Percentiles rank a stretch among this genome's conserved stretches.
Conservation (phyloP, 2,113 vertebrate genomes). For the Pelecanoides urinatrix region DNA sequence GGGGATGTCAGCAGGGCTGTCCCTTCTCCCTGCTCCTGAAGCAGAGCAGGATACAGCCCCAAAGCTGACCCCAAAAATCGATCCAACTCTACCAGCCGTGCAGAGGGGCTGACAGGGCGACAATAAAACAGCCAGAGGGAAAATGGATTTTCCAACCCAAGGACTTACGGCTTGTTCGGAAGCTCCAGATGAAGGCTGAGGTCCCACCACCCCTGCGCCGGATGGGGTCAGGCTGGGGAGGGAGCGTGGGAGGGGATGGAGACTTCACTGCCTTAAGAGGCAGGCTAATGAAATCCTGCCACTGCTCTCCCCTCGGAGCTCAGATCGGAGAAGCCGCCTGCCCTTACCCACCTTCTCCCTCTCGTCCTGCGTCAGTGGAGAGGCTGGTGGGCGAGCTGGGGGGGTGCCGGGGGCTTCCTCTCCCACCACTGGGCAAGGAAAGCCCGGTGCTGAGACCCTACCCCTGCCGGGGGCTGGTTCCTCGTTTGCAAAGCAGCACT, state of each 20-base stretch:
- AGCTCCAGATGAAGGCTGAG: slow-evolving; percentile 3
- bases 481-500: neutral
- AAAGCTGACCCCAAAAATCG: neutral
- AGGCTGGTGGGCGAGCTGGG: neutral
- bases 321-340: neutral
- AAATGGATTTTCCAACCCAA: neutral
- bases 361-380: neutral
- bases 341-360: neutral
- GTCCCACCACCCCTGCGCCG: neutral
- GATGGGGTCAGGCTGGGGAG: neutral
- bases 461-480: neutral
- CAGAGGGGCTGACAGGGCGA: neutral
- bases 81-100: rapidly evolving
- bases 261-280: slow-evolving; percentile 56
- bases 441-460: neutral
- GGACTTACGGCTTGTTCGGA: slow-evolving; percentile 13
- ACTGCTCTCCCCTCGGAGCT: neutral
- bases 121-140: neutral
- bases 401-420: neutral
- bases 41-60: neutral
- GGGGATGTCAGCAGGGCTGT: neutral
- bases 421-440: neutral
- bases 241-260: slow-evolving; percentile 37
- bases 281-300: neutral
- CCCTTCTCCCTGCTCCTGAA: neutral